These are phyloP conservation scores for Thalassophryne amazonica DNA, from an alignment of 2,797 vertebrate species.

Conservation along the genomic window DNA sequence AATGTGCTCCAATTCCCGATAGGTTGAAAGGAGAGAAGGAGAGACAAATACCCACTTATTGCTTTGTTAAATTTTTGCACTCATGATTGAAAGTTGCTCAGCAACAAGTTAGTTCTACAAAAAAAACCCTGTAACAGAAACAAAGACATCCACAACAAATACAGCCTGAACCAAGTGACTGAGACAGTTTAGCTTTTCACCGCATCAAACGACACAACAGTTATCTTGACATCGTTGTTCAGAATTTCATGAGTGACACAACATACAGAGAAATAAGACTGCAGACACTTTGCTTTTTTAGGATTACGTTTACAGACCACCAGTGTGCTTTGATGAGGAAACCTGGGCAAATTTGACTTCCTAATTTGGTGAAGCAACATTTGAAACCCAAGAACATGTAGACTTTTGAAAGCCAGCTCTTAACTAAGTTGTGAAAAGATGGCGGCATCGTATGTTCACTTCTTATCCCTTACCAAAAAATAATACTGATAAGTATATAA, in stretches of 20 bases:
- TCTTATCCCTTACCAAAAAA: no score
- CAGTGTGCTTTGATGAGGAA: slow-evolving; percentile 39
- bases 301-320: slow-evolving; percentile 31
- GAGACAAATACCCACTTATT: slow-evolving; percentile 77
- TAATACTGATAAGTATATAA: no score
- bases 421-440: slow-evolving; percentile 1
- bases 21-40: slow-evolving; percentile 55
- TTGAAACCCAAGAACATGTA: slow-evolving; percentile 3
- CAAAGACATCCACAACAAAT: slow-evolving; percentile 59
- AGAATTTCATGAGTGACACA: slow-evolving; percentile 38
- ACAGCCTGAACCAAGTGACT: slow-evolving; percentile 57
- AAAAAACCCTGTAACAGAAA: slow-evolving; percentile 77
- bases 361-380: not conserved
- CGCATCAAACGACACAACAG: slow-evolving; percentile 48
- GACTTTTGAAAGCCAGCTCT: not conserved
- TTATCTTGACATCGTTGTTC: slow-evolving; percentile 56
- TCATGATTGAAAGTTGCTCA: slow-evolving; percentile 63
- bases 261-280: slow-evolving; percentile 48
- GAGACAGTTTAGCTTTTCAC: slow-evolving; percentile 53
- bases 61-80: slow-evolving; percentile 81
- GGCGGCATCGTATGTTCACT: not conserved
- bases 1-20: slow-evolving; percentile 58
- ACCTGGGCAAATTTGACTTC: slow-evolving; percentile 4
- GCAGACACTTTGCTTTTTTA: slow-evolving; percentile 25
- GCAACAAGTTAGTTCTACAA: slow-evolving; percentile 67